phyloP scores from a whole-genome alignment of 2,888 invertebrate genomes.

The Coelinius sp. region DNA sequence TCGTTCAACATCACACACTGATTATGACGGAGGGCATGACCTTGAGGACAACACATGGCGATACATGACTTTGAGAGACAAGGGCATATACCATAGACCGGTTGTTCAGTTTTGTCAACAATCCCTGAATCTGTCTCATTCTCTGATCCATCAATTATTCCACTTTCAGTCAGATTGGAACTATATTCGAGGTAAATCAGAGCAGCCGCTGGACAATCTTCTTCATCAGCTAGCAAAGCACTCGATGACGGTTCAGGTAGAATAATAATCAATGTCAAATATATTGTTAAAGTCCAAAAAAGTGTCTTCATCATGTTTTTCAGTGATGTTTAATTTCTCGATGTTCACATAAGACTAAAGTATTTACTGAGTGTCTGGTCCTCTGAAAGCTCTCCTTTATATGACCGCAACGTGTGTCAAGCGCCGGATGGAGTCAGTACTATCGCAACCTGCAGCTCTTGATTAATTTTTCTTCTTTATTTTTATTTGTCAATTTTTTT shows the following conservation, averaged over 20 bases:
- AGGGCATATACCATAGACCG: conserved; percentile 37
- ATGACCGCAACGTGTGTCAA: background rate
- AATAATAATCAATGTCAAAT: background rate
- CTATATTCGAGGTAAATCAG: background rate
- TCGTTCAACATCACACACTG: background rate
- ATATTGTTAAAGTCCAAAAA: background rate
- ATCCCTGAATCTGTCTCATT: background rate
- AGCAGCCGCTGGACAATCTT: conserved; percentile 30
- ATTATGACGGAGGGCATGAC: conserved; percentile 9
- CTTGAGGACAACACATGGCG: conserved; percentile 53
- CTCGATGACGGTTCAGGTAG: background rate
- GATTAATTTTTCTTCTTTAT: conserved; percentile 3
- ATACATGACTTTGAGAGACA: conserved; percentile 44
- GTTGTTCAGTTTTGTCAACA: background rate
- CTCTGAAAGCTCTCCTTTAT: background rate
- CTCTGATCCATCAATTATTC: background rate
- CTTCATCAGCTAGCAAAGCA: conserved; percentile 28
- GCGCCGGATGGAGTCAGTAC: background rate
- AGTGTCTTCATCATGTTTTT: background rate
- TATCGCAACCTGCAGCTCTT: background rate
- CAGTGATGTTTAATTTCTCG: background rate
- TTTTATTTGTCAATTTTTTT: background rate
- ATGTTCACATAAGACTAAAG: background rate
- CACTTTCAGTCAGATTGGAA: background rate
- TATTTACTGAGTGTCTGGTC: background rate